Evolutionary conservation across 2,888 invertebrate species (phyloP).

Genomic region (Palloptera scutellata): DNA sequence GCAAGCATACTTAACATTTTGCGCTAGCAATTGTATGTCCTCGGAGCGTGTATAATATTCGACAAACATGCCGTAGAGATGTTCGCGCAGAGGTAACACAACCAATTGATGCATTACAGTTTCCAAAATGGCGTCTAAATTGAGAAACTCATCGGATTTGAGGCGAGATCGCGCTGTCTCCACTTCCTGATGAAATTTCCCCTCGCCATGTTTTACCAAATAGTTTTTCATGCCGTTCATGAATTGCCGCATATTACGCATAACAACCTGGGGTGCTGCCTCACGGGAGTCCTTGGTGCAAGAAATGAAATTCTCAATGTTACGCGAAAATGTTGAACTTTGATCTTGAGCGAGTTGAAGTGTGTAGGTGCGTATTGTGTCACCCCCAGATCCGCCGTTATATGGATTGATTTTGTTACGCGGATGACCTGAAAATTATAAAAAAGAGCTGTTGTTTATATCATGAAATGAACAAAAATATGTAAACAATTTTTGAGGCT

Average conservation of each 20-base stretch:
- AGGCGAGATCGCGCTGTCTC: conserved; percentile 72
- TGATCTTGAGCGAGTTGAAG: conserved; percentile 83
- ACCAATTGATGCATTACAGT: conserved; percentile 93
- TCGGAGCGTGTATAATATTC: conserved; percentile 83
- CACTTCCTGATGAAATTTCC: conserved; percentile 89
- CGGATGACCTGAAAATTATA: conserved; percentile 74
- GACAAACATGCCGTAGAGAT: conserved; percentile 84
- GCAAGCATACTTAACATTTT: conserved; percentile 63
- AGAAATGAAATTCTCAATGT: conserved; percentile 91
- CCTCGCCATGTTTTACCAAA: conserved; percentile 93
- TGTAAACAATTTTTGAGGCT: no score
- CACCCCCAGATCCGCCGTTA: conserved; percentile 70
- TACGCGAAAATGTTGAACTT: conserved; percentile 89
- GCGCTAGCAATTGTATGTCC: conserved; percentile 75
- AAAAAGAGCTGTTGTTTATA: not conserved
- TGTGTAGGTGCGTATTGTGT: conserved; percentile 79
- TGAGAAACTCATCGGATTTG: conserved; percentile 90
- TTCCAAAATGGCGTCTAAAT: conserved; percentile 94
- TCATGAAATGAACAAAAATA: no score
- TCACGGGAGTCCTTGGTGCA: conserved; percentile 92
- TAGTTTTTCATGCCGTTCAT: conserved; percentile 99
- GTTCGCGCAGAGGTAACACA: conserved; percentile 83
- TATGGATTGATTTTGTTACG: conserved; percentile 65
- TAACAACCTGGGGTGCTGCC: conserved; percentile 84
- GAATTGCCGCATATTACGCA: conserved; percentile 93